Evolutionary conservation across 2,797 vertebrate species (phyloP).

Genomic region (Loris lydekkerianus): DNA sequence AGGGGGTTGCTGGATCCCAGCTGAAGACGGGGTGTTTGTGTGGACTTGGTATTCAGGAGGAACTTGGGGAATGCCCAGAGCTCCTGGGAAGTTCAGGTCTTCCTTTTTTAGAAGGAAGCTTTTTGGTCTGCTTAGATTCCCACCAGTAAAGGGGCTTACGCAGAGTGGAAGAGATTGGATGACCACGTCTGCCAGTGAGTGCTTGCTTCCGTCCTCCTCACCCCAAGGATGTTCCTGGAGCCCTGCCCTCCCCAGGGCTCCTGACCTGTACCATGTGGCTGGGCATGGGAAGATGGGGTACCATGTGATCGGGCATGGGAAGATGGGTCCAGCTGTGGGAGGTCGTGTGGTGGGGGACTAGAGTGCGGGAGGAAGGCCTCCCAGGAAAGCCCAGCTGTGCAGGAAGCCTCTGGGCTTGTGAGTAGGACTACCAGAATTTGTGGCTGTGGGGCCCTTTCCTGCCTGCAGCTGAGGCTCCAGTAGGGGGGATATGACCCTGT

Average conservation of each 20-base stretch:
- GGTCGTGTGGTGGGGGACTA: not conserved
- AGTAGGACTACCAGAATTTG: not conserved
- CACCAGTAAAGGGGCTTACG: not conserved
- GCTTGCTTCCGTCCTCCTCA: not conserved
- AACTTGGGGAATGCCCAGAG: not conserved
- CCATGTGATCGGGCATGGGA: not conserved
- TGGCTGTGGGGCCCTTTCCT: not conserved
- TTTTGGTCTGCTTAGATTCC: not conserved
- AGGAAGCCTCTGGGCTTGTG: not conserved
- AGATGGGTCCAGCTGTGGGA: slow-evolving; percentile 44
- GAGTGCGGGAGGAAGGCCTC: not conserved
- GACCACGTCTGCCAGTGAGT: not conserved
- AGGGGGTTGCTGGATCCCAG: not conserved
- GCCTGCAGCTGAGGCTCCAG: not conserved
- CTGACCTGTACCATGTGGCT: not conserved
- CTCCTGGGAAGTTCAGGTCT: no score
- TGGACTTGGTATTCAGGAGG: not conserved
- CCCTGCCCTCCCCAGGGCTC: not conserved
- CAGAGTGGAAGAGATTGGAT: not conserved
- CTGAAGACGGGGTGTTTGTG: not conserved
- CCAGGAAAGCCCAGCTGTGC: slow-evolving; percentile 48
- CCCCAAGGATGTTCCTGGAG: not conserved
- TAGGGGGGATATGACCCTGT: not conserved
- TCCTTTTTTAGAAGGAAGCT: no score
- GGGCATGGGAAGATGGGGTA: not conserved